These are phyloP conservation scores for Tetranychus cinnabarinus DNA, from an alignment of 1,140 invertebrate genomes.

Conservation along the genomic window DNA sequence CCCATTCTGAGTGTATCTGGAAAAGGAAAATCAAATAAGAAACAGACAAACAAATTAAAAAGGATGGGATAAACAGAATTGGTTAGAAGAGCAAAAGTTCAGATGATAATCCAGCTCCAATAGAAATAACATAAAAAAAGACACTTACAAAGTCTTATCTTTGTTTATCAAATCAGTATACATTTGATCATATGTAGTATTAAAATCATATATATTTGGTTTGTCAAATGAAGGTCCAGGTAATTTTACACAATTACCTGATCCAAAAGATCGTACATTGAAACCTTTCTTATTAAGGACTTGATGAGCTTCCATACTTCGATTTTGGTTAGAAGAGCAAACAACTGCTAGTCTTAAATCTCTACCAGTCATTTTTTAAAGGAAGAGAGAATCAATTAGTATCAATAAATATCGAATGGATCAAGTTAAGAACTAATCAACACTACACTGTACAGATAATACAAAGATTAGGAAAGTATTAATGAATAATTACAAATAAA, in stretches of 20 bases:
- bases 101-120: neutral
- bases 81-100: neutral
- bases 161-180: constrained; percentile 68
- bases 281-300: constrained; percentile 92
- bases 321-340: constrained; percentile 97
- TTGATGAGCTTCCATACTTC: constrained; percentile 97
- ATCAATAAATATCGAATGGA: too few species aligned
- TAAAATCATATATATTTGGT: constrained; percentile 97
- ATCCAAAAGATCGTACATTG: constrained; percentile 84
- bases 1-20: constrained; percentile 82
- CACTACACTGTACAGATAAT: too few species aligned
- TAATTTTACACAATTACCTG: constrained; percentile 81
- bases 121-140: too few species aligned
- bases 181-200: constrained; percentile 82
- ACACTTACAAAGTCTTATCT: constrained; percentile 24
- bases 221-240: constrained; percentile 80
- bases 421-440: too few species aligned
- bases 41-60: neutral
- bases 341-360: constrained; percentile 53
- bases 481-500: too few species aligned
- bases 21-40: neutral
- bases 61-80: neutral
- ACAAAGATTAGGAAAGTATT: too few species aligned
- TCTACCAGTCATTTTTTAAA: neutral
- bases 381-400: too few species aligned